Percentiles rank a stretch among this genome's conserved stretches.
These are phyloP conservation scores for Hydrolagus affinis DNA, from an alignment of 2,113 vertebrate genomes.

Conservation along the genomic window DNA sequence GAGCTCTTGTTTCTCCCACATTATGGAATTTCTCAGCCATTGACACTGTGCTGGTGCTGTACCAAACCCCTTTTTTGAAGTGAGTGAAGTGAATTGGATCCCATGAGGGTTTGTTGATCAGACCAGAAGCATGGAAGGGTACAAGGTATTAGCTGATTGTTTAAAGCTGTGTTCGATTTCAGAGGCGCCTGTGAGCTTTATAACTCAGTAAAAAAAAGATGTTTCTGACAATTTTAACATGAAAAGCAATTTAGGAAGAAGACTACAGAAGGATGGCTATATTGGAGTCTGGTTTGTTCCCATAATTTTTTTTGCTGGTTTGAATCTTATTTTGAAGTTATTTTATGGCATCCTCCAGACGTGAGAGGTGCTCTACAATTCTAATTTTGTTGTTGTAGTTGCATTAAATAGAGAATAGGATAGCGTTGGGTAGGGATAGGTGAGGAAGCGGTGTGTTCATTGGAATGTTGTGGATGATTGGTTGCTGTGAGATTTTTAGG, in stretches of 20 bases:
- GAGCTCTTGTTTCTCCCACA: not conserved
- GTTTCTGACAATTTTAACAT: not conserved
- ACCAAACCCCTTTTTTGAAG: not conserved
- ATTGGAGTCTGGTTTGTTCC: too few species aligned
- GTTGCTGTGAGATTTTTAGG: not conserved
- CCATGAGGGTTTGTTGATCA: not conserved
- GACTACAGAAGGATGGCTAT: too few species aligned
- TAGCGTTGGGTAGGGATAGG: not conserved
- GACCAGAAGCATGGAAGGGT: not conserved
- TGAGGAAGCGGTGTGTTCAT: too few species aligned
- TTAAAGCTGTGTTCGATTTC: not conserved
- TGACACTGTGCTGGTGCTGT: not conserved
- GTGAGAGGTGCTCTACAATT: too few species aligned
- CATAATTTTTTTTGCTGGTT: too few species aligned
- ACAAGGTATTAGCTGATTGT: constrained; percentile 7
- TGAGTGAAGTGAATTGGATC: not conserved
- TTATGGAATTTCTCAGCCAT: not conserved
- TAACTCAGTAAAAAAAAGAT: not conserved
- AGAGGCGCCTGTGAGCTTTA: not conserved
- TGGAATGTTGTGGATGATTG: not conserved
- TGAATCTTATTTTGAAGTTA: too few species aligned
- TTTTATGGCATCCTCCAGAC: too few species aligned
- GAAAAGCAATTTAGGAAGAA: not conserved
- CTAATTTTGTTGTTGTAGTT: too few species aligned
- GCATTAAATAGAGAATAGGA: not conserved